Base-by-base conservation (phyloP, 2,888 invertebrate species). In the Unio pictorum region DNA sequence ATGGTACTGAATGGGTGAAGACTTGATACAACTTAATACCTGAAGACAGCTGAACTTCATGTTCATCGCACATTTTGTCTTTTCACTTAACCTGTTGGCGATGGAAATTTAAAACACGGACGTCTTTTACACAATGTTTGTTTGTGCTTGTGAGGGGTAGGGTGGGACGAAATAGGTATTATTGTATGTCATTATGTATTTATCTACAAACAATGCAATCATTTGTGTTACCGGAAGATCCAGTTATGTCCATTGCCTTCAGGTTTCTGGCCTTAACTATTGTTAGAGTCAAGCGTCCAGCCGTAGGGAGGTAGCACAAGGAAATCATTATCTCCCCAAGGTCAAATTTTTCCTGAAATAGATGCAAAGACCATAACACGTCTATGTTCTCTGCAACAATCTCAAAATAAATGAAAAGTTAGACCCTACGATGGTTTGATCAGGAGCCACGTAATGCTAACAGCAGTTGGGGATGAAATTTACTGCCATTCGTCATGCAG, bases 231-330 rank as follows among this genome's bases (percentile, higher is more conserved):
- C 96, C 96, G 83, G 96, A 97, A 55, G 95, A 95, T 80, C 97
- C 97, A 57, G 96, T 96, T 84, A 97, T 96, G 87, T 97, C 97
- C 94, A 97, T 96, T 55, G 96, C 95, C 88, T 96, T 94, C 26
- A 98, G 92, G 88, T 96, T 96, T 78, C 96, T 92, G 1, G 95
- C 97, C 90, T 97, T 97, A 81, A 97, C 95, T 61, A 97, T 93
- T 0, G 96, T 97, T 30, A 97, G 93, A 0, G 96, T 96, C 28
- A 98, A 92, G 45, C 97, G 93, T 23, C 96, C 96, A 34, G 97
- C 97, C 30, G 95, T 96, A 20, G 96, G 96, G 57, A 97, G 92
- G 90, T 96, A 98, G 84, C 96, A 96, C 67, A 98, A 91, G 0
- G 96, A 96, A 66, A 98, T 90, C 95, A 97, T 95, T 86, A 98